Conservation (phyloP, 2,888 invertebrate species). For the Adelphocoris suturalis region DNA sequence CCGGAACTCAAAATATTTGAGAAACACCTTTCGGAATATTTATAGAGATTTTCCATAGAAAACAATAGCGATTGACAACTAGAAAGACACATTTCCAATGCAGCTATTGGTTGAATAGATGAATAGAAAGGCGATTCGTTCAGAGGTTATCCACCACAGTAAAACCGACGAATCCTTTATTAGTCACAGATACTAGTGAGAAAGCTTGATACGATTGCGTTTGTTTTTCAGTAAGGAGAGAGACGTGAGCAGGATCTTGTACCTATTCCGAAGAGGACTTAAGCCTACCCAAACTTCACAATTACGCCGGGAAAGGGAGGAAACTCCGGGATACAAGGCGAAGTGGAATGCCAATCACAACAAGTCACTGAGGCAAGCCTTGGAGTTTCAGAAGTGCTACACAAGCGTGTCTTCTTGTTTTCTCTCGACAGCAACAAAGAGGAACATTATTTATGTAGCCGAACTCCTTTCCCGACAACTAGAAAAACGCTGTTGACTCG, state of each 20-base stretch:
- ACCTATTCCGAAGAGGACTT: neutral
- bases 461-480: neutral
- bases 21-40: no score
- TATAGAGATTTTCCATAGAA: no score
- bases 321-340: neutral
- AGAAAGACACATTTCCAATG: no score
- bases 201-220: neutral
- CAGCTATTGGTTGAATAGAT: no score
- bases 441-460: neutral
- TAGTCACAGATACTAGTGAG: neutral
- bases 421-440: neutral
- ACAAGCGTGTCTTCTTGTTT: neutral
- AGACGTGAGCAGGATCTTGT: conserved; percentile 6
- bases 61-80: no score
- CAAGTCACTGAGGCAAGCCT: neutral
- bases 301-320: conserved; percentile 2
- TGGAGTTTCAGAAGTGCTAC: neutral
- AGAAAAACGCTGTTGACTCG: neutral
- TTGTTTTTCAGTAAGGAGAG: neutral
- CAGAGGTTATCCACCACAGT: no score
- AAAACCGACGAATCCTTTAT: neutral
- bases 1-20: no score
- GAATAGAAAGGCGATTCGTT: no score
- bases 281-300: neutral
- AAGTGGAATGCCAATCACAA: neutral